Evolutionary conservation across 2,113 vertebrate genomes (phyloP).

Genomic region (Serilophus lunatus): DNA sequence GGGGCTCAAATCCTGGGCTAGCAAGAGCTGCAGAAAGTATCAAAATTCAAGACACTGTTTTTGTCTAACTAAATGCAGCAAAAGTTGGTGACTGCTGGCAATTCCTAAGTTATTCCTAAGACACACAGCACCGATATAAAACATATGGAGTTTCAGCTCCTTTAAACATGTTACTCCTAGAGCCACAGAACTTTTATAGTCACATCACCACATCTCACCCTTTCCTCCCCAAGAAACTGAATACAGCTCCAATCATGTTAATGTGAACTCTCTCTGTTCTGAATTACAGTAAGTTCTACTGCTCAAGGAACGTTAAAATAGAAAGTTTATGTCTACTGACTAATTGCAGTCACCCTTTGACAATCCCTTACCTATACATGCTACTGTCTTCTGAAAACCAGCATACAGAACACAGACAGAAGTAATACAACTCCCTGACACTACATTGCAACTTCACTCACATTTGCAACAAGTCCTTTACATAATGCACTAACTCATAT

Average conservation of each 20-base stretch:
- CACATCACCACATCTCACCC: neutral
- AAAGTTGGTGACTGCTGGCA: rapidly evolving
- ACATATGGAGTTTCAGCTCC: rapidly evolving
- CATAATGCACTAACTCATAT: rapidly evolving
- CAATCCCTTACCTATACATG: neutral
- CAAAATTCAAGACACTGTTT: neutral
- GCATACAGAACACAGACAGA: neutral
- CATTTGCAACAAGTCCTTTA: neutral
- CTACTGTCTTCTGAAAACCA: neutral
- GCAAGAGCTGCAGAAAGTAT: neutral
- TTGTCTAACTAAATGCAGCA: neutral
- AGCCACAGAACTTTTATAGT: neutral
- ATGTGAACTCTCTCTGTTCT: neutral
- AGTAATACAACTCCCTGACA: neutral
- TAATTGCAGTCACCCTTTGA: neutral
- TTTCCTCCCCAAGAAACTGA: neutral
- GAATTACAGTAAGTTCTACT: neutral
- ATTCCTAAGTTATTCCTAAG: neutral
- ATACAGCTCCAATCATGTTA: neutral
- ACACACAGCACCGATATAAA: neutral
- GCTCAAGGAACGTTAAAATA: neutral
- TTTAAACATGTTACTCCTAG: neutral
- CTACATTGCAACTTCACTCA: neutral
- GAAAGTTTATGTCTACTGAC: neutral
- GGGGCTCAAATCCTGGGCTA: neutral